phyloP scores from a whole-genome alignment of 2,113 vertebrate species.

The Cryptotis parvus region DNA sequence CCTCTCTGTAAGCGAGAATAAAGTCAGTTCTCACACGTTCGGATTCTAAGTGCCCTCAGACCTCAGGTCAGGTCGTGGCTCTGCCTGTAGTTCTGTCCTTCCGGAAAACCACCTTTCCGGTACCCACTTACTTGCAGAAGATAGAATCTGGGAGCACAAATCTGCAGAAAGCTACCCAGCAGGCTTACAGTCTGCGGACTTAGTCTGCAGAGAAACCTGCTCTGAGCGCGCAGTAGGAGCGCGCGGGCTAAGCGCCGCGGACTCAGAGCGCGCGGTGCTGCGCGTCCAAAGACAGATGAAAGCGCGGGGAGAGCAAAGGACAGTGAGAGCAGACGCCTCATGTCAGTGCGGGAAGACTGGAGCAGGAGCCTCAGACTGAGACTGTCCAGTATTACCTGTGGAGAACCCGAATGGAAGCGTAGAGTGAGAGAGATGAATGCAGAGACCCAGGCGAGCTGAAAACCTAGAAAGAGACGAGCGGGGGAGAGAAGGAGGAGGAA shows the following conservation, averaged over 20 bases:
- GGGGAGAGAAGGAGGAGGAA: not conserved
- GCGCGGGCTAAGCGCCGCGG: no score
- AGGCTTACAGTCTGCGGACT: not conserved
- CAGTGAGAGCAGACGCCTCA: not conserved
- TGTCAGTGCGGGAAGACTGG: not conserved
- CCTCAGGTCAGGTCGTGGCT: not conserved
- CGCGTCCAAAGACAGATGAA: no score
- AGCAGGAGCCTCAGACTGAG: not conserved
- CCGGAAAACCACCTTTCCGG: no score
- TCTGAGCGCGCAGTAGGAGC: no score
- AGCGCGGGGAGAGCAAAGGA: no score
- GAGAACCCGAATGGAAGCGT: no score
- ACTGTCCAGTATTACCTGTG: not conserved
- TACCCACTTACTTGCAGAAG: no score
- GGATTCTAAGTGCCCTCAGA: not conserved
- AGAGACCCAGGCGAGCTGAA: not conserved
- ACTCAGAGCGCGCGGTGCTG: no score
- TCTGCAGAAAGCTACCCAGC: no score
- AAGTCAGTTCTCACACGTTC: constrained; percentile 38
- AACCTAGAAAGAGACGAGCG: not conserved
- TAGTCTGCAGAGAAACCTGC: not conserved
- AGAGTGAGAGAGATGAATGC: no score
- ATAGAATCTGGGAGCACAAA: no score
- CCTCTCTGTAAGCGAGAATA: constrained; percentile 86
- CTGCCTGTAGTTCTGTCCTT: no score